Evolutionary conservation across 2,797 vertebrate species (phyloP).

Genomic region (Epinephelus malabaricus): DNA sequence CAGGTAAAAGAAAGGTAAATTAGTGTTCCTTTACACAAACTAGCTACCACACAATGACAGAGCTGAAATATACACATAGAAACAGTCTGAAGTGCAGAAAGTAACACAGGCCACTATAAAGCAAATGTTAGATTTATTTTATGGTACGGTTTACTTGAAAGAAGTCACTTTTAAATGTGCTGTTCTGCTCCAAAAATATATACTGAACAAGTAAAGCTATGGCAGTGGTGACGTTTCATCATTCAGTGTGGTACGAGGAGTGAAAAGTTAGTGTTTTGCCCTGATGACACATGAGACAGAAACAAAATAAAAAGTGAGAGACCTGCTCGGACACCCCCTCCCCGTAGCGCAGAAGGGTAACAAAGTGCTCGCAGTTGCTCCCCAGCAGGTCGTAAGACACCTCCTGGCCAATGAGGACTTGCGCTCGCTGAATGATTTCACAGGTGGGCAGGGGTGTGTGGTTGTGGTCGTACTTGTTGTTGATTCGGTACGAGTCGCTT

Average conservation of each 20-base stretch:
- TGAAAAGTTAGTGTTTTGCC: not conserved
- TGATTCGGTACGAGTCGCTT: conserved; percentile 88
- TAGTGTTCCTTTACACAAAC: not conserved
- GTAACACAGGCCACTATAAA: conserved; percentile 3
- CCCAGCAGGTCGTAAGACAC: conserved; percentile 92
- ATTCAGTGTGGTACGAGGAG: conserved; percentile 9
- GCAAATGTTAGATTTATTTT: conserved; percentile 6
- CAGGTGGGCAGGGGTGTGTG: conserved; percentile 87
- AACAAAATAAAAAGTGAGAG: conserved; percentile 64
- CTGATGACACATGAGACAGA: conserved; percentile 50
- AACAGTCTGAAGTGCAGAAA: conserved; percentile 8
- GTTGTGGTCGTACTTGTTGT: conserved; percentile 93
- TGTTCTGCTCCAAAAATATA: conserved; percentile 4
- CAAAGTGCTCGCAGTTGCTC: conserved; percentile 97
- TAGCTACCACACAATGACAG: not conserved
- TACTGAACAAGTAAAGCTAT: not conserved
- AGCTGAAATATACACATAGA: not conserved
- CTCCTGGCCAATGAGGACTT: conserved; percentile 89
- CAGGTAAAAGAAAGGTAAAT: not conserved
- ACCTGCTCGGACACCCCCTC: conserved; percentile 94
- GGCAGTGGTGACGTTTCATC: not conserved
- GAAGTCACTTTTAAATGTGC: not conserved
- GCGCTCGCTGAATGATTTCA: conserved; percentile 89
- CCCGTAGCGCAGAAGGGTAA: conserved; percentile 93
- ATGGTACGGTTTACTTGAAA: not conserved